Evolutionary conservation across 2,797 vertebrate genomes (phyloP).

Genomic region (Sebastes matsubarae): DNA sequence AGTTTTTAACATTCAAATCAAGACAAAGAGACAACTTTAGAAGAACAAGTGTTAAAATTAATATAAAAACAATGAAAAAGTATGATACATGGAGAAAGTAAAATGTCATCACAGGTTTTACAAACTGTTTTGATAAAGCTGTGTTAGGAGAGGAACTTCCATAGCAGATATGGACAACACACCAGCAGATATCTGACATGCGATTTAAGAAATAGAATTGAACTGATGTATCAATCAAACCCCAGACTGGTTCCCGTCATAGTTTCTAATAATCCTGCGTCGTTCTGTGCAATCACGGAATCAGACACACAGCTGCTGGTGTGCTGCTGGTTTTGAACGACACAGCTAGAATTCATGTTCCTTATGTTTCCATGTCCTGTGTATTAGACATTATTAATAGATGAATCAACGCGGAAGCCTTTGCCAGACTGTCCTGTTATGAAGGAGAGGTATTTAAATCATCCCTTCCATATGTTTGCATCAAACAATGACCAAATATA

Average conservation of each 20-base stretch:
- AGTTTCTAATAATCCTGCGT: background rate
- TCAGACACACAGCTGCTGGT: background rate
- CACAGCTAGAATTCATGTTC: background rate
- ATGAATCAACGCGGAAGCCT: background rate
- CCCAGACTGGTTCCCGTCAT: background rate
- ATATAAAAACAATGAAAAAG: background rate
- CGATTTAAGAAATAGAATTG: background rate
- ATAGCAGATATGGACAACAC: background rate
- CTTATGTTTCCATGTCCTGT: background rate
- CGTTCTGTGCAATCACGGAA: background rate
- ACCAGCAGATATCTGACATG: background rate
- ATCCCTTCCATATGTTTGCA: constrained; percentile 9
- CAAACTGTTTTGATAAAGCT: constrained; percentile 20
- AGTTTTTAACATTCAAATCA: background rate
- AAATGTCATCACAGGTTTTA: constrained; percentile 30
- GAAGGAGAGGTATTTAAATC: background rate
- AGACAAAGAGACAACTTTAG: background rate
- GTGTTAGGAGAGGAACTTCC: background rate
- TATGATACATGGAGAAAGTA: background rate
- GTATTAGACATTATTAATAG: background rate
- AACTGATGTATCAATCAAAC: background rate
- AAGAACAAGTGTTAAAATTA: background rate
- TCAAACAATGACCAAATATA: constrained; percentile 33
- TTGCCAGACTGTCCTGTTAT: background rate
- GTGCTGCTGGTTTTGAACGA: background rate